These are phyloP conservation scores for Tursiops truncatus DNA, from an alignment of 2,113 vertebrate species.

Conservation along the genomic window DNA sequence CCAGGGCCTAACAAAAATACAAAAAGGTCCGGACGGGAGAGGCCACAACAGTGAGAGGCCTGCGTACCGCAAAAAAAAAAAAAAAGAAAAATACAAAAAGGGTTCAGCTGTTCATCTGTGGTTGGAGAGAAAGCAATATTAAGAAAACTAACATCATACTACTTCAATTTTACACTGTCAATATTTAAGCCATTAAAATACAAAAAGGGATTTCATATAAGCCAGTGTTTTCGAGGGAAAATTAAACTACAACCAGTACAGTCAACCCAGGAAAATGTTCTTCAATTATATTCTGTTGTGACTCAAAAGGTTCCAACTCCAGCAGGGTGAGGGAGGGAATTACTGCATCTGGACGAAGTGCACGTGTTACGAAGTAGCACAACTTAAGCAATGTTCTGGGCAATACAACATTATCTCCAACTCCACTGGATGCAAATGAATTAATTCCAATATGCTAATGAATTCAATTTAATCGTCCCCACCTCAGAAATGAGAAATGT, in stretches of 20 bases:
- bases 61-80: too few relatives aligned
- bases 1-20: background rate
- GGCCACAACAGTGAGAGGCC: too few relatives aligned
- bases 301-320: background rate
- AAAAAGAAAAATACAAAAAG: background rate
- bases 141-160: background rate
- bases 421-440: background rate
- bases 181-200: background rate
- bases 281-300: background rate
- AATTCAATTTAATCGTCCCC: background rate
- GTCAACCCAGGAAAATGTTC: background rate
- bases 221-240: background rate
- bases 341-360: background rate
- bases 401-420: background rate
- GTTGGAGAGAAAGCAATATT: background rate
- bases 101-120: background rate
- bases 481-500: background rate
- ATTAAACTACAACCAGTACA: background rate
- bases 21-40: background rate
- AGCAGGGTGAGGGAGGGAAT: background rate
- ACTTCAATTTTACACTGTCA: slow-evolving; percentile 26
- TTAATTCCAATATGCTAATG: background rate
- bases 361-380: background rate
- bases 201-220: background rate
- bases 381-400: background rate